These are phyloP conservation scores for Actinia equina DNA, from an alignment of 64 coral and sea anemone genomes.

Conservation along the genomic window DNA sequence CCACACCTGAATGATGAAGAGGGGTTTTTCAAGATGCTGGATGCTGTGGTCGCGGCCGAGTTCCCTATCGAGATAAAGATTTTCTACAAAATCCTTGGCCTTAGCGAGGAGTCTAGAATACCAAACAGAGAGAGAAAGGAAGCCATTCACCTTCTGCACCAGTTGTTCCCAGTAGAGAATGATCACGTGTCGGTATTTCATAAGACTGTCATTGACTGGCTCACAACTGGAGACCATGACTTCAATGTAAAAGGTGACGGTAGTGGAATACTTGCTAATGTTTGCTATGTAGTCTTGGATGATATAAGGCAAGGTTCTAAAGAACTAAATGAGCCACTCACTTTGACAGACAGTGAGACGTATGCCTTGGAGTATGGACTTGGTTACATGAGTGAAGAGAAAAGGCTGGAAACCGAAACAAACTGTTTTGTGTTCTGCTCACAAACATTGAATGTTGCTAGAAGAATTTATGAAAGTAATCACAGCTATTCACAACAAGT, in stretches of 20 bases:
- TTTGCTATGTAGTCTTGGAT: background rate
- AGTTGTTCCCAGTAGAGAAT: slow-evolving; percentile 13
- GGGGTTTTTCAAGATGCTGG: background rate
- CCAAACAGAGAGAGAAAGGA: background rate
- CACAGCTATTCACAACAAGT: no score
- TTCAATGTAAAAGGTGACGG: background rate
- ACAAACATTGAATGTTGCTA: background rate
- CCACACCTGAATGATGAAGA: background rate
- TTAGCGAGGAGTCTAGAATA: background rate
- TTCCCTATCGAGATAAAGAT: slow-evolving; percentile 29
- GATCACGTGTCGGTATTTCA: slow-evolving; percentile 19
- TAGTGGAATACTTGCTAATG: background rate
- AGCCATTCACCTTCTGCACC: background rate
- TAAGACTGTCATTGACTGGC: slow-evolving; percentile 43
- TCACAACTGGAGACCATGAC: background rate
- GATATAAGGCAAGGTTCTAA: background rate
- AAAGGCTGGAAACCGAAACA: background rate
- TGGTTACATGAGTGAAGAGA: background rate
- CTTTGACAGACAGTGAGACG: background rate
- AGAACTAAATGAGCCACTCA: no score
- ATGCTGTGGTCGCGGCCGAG: slow-evolving; percentile 16
- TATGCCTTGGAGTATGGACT: background rate
- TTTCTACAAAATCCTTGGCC: background rate
- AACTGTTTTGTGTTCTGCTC: background rate
- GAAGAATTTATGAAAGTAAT: no score